Conservation (phyloP, 2,888 invertebrate species). For the Chalcis sispes region DNA sequence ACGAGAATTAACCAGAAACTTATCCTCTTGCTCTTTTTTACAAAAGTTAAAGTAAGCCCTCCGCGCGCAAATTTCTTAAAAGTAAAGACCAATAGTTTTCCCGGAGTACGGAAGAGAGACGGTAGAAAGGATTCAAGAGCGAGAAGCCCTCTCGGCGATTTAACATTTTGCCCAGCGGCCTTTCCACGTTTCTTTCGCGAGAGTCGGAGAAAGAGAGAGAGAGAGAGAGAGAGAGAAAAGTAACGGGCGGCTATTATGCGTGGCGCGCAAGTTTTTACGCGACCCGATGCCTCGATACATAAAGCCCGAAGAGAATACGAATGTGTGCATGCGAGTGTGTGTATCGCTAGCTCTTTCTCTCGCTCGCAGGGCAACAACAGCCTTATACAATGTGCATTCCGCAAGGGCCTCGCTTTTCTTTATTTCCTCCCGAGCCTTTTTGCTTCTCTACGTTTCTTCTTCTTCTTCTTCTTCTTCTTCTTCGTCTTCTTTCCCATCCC, state of each 20-base stretch:
- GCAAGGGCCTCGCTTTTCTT: neutral
- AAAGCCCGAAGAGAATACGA: constrained; percentile 30
- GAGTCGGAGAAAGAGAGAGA: constrained; percentile 9
- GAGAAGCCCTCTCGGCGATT: neutral
- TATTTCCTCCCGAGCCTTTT: neutral
- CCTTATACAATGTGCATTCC: constrained; percentile 14
- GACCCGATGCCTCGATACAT: constrained; percentile 4
- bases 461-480: too few species aligned
- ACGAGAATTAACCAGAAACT: neutral
- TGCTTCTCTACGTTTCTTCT: neutral
- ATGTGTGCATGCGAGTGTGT: neutral
- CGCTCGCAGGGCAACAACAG: neutral
- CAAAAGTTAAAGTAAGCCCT: too few species aligned
- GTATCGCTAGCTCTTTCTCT: neutral
- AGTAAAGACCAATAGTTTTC: too few species aligned
- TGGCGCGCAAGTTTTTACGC: constrained; percentile 35
- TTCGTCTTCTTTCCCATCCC: too few species aligned
- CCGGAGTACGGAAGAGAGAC: constrained; percentile 7
- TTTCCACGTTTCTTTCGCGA: too few species aligned
- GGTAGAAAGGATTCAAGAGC: neutral
- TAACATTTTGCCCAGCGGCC: constrained; percentile 10
- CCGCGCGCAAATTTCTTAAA: too few species aligned
- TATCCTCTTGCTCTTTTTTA: too few species aligned
- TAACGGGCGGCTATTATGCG: constrained; percentile 28
- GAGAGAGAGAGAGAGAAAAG: constrained; percentile 12